phyloP scores from a whole-genome alignment of 37 sponge, comb jelly and placozoan species.

The Oopsacas minuta region DNA sequence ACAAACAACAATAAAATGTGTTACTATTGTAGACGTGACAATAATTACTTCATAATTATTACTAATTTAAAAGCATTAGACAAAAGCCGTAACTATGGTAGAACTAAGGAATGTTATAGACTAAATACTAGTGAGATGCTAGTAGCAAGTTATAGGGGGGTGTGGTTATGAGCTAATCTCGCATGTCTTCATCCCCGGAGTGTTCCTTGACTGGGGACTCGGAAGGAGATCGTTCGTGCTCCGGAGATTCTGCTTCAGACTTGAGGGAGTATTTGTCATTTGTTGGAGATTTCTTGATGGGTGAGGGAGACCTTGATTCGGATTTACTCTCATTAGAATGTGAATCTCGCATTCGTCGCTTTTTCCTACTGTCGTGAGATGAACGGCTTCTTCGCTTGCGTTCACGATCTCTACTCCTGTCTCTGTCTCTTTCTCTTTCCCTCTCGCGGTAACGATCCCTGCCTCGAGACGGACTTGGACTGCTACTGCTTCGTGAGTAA shows the following conservation, averaged over 20 bases:
- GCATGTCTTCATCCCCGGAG: not conserved
- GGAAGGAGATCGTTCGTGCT: not conserved
- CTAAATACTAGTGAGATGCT: not conserved
- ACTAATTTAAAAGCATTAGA: no score
- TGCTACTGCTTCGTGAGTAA: not conserved
- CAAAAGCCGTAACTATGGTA: not conserved
- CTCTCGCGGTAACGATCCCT: constrained; percentile 21
- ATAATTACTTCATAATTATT: no score
- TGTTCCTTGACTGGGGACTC: not conserved
- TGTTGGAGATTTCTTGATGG: not conserved
- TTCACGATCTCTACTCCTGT: constrained; percentile 22
- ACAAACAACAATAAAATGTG: no score
- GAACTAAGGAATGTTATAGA: not conserved
- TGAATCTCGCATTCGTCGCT: not conserved
- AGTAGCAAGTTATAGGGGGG: no score
- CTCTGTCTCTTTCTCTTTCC: not conserved
- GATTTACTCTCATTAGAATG: not conserved
- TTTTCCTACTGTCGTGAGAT: not conserved
- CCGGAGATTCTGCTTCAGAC: not conserved
- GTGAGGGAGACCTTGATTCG: constrained; percentile 5
- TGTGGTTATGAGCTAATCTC: not conserved
- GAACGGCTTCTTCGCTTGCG: not conserved
- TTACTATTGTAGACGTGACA: no score
- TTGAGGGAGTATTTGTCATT: not conserved
- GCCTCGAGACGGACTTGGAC: constrained; percentile 12